Evolutionary conservation across 2,888 invertebrate species (phyloP).

Genomic region (Rosalia funebris): DNA sequence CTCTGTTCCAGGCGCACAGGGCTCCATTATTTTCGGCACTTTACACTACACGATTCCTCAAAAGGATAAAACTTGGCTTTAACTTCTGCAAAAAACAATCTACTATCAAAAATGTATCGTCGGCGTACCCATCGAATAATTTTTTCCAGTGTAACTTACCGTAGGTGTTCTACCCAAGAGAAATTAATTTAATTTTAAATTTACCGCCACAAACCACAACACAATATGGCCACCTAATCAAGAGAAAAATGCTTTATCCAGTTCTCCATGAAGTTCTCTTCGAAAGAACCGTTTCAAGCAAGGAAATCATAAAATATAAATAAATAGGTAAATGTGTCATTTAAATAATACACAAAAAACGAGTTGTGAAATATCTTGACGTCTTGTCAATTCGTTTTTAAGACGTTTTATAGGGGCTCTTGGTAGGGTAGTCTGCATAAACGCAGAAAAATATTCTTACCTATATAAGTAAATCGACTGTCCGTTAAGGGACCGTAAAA

Average conservation of each 20-base stretch:
- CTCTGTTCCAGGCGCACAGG: conserved; percentile 58
- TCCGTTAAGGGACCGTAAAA: neutral
- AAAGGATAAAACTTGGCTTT: conserved; percentile 25
- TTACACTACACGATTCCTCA: conserved; percentile 42
- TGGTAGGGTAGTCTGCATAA: neutral
- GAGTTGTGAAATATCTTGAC: neutral
- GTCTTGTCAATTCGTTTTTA: neutral
- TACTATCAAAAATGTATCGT: conserved; percentile 27
- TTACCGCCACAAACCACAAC: conserved; percentile 51
- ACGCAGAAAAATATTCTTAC: neutral
- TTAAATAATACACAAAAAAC: neutral
- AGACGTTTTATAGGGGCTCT: neutral
- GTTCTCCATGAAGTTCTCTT: neutral
- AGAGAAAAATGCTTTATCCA: conserved; percentile 1
- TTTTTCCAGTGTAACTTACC: conserved; percentile 50
- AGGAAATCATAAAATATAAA: conserved; percentile 11
- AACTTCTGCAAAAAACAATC: conserved; percentile 34
- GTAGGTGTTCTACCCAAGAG: conserved; percentile 34
- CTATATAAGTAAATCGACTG: neutral
- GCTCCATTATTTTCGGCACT: conserved; percentile 52
- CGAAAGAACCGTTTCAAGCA: neutral
- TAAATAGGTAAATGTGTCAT: neutral
- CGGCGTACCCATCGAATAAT: conserved; percentile 7
- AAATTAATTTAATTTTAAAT: conserved; percentile 37
- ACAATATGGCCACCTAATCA: conserved; percentile 46